A percentile compares a stretch with the other conserved stretches of the same genome.
phyloP scores from a whole-genome alignment of 2,888 invertebrate species.

The Eupeodes latifasciatus region DNA sequence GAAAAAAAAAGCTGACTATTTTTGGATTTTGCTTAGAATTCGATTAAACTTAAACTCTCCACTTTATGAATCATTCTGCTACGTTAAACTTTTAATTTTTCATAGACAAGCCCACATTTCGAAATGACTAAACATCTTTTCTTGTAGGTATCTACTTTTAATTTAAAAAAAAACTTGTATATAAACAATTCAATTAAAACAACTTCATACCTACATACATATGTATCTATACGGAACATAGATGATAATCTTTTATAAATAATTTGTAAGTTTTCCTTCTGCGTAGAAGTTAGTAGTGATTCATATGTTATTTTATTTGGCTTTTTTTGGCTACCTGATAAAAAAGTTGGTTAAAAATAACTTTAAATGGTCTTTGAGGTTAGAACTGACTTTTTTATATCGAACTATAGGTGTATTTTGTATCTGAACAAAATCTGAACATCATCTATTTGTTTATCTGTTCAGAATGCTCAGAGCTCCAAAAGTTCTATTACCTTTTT shows the following conservation, averaged over 20 bases:
- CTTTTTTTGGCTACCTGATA: neutral
- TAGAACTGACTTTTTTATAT: too few relatives aligned
- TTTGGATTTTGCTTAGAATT: too few relatives aligned
- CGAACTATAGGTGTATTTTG: too few relatives aligned
- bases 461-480: too few relatives aligned
- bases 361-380: too few relatives aligned
- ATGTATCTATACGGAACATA: neutral
- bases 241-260: neutral
- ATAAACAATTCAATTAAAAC: neutral
- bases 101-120: constrained; percentile 8
- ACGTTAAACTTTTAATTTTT: neutral
- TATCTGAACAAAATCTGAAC: too few relatives aligned
- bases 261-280: neutral
- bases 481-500: too few relatives aligned
- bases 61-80: neutral
- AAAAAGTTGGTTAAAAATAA: too few relatives aligned
- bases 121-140: constrained; percentile 18
- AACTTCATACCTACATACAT: neutral
- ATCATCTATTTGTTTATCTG: too few relatives aligned
- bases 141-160: neutral
- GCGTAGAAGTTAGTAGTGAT: neutral
- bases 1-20: too few relatives aligned
- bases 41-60: too few relatives aligned
- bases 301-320: neutral
- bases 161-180: neutral